Percentiles rank a stretch among this genome's conserved stretches.
Evolutionary conservation across 2,797 vertebrate genomes (phyloP).

Genomic region (Podarcis lilfordi): DNA sequence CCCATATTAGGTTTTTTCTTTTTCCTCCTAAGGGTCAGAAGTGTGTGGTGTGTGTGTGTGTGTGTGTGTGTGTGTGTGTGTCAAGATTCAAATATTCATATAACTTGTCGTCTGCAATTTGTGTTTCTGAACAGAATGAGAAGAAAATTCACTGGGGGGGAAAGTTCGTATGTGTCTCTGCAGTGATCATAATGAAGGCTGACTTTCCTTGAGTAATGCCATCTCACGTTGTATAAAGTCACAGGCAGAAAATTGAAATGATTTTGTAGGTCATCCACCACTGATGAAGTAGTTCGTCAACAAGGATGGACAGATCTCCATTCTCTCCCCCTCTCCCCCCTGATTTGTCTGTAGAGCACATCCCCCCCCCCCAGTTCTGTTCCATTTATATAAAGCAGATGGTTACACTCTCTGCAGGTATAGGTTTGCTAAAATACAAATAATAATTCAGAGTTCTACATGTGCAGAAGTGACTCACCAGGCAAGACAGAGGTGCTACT

Average conservation of each 20-base stretch:
- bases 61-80: too few species aligned
- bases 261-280: neutral
- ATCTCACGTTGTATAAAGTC: neutral
- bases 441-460: too few species aligned
- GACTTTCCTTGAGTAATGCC: neutral
- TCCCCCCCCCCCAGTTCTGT: too few species aligned
- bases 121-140: slow-evolving; percentile 16
- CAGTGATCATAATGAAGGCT: neutral
- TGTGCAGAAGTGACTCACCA: too few species aligned
- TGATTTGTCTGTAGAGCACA: too few species aligned
- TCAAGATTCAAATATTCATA: neutral
- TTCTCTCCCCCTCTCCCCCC: too few species aligned
- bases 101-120: neutral
- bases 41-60: neutral
- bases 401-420: too few species aligned
- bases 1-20: too few species aligned
- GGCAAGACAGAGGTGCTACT: too few species aligned
- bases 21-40: neutral
- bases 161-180: neutral
- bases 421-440: too few species aligned
- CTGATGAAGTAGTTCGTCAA: neutral
- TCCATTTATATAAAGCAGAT: too few species aligned
- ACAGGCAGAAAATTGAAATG: neutral
- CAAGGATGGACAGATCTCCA: neutral
- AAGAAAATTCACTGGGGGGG: neutral